phyloP scores from a whole-genome alignment of 2,113 vertebrate genomes.

The zebrafish (Danio rerio) region GRCz12tu NC_133182.1:73491501-73492000 shows the following conservation, averaged over 20 bases:
- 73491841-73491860: too few species aligned
- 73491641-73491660: neutral
- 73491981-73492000: too few species aligned
- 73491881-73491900: too few species aligned
- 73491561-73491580: neutral
- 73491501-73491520: conserved; percentile 9
- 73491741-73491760: neutral
- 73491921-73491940: too few species aligned
- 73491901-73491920: too few species aligned
- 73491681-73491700: neutral
- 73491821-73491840: neutral
- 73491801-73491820: neutral
- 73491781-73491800: neutral
- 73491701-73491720: neutral
- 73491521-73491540: neutral
- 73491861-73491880: too few species aligned
- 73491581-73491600: neutral
- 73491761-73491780: neutral
- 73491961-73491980: too few species aligned
- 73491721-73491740: neutral
- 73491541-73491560: neutral
- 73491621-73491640: neutral
- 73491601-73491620: neutral
- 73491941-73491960: too few species aligned
- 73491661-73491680: neutral